Conservation (phyloP, 2,797 vertebrate genomes). For the Carcharodon carcharias region DNA sequence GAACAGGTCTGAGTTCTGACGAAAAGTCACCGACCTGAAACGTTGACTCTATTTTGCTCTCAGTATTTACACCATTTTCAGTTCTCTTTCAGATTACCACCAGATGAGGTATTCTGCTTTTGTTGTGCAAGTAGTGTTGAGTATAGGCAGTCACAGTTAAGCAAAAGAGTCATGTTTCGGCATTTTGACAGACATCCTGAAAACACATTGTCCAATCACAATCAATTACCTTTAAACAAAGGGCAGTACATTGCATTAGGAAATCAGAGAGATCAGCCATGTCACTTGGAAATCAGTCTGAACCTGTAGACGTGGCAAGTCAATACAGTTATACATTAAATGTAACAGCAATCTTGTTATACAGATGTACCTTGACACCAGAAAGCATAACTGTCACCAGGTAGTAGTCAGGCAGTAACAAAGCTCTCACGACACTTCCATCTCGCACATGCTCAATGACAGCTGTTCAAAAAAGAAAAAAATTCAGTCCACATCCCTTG, state of each 20-base stretch:
- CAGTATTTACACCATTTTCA: background rate
- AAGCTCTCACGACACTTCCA: constrained; percentile 84
- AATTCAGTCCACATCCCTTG: background rate
- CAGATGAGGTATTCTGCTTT: background rate
- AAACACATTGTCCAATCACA: too few species aligned
- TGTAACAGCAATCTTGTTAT: background rate
- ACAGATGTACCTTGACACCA: constrained; percentile 79
- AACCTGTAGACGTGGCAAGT: background rate
- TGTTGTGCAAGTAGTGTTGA: background rate
- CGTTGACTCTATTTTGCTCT: background rate
- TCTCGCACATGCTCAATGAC: constrained; percentile 95
- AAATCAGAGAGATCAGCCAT: background rate
- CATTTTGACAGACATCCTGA: background rate
- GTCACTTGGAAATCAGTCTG: background rate
- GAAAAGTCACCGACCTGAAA: background rate
- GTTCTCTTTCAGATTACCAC: background rate
- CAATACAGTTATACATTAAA: background rate
- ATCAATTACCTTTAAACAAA: background rate
- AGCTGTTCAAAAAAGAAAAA: constrained; percentile 56
- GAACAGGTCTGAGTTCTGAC: background rate
- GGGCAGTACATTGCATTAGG: background rate
- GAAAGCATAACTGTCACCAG: constrained; percentile 95
- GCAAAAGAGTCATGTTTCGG: background rate
- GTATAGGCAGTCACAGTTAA: background rate
- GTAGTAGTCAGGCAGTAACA: constrained; percentile 88